phyloP scores from a whole-genome alignment of 2,888 invertebrate genomes.

The Xanthorhoe spadicearia region DNA sequence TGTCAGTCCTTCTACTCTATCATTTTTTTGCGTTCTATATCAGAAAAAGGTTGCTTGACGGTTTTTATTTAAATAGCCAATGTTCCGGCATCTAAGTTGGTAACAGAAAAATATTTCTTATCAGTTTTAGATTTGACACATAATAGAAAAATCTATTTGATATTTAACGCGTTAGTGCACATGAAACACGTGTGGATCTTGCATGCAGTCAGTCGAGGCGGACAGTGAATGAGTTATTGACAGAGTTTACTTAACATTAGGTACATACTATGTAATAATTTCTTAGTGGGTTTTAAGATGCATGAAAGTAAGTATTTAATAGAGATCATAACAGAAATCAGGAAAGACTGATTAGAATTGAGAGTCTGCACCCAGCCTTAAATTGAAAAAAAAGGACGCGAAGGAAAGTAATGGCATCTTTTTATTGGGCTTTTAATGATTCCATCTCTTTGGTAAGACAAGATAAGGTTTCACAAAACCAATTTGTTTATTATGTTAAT shows the following conservation, averaged over 20 bases:
- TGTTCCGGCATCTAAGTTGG: background rate
- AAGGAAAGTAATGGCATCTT: conserved; percentile 33
- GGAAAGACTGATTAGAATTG: background rate
- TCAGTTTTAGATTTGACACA: too few relatives aligned
- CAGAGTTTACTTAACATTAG: too few relatives aligned
- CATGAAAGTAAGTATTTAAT: background rate
- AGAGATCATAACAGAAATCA: background rate
- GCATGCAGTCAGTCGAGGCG: too few relatives aligned
- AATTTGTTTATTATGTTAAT: conserved; percentile 61
- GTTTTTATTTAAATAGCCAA: background rate
- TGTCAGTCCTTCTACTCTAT: background rate
- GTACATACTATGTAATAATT: background rate
- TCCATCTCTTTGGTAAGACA: conserved; percentile 49
- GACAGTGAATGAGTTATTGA: too few relatives aligned
- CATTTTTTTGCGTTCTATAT: background rate
- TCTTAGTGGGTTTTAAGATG: background rate
- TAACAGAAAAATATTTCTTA: too few relatives aligned
- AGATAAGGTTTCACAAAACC: conserved; percentile 52
- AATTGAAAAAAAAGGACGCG: conserved; percentile 22
- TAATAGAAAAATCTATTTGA: too few relatives aligned
- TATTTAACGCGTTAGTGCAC: too few relatives aligned
- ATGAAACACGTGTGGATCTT: too few relatives aligned
- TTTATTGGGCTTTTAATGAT: conserved; percentile 47
- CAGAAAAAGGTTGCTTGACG: background rate
- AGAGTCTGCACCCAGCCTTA: conserved; percentile 17